phyloP scores from a whole-genome alignment of 2,888 invertebrate genomes.

The Alsophila aescularia region DNA sequence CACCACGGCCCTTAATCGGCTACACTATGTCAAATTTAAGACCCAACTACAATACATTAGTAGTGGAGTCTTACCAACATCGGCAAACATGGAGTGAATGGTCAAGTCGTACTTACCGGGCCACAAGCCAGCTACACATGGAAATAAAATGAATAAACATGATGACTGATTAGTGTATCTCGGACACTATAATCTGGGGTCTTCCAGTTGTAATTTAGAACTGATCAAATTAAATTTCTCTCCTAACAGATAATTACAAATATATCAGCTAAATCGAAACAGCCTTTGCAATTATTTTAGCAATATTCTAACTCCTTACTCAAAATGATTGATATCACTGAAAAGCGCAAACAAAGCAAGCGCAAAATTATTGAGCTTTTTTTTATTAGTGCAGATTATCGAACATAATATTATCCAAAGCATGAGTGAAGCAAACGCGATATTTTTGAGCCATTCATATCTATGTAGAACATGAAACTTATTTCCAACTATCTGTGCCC shows the following conservation, averaged over 20 bases:
- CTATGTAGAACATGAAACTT: too few species aligned
- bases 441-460: too few species aligned
- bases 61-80: not conserved
- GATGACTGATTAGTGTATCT: constrained; percentile 59
- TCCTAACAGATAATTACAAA: not conserved
- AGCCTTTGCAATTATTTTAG: not conserved
- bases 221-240: not conserved
- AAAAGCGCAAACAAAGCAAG: too few species aligned
- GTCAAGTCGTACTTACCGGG: constrained; percentile 9
- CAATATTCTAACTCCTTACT: not conserved
- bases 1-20: not conserved
- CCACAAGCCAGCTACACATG: constrained; percentile 25
- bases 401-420: too few species aligned
- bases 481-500: too few species aligned
- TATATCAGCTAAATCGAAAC: not conserved
- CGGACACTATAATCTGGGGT: constrained; percentile 1
- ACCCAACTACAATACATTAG: not conserved
- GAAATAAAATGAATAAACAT: constrained; percentile 15
- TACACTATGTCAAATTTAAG: not conserved
- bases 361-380: too few species aligned
- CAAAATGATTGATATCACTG: too few species aligned
- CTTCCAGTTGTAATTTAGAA: not conserved
- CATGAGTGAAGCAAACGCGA: too few species aligned
- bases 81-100: not conserved
- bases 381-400: too few species aligned